Evolutionary conservation across 2,888 invertebrate genomes (phyloP), one percentile per base, ranked within the genome.

Genomic region (Rotaria magnacalcarata): DNA sequence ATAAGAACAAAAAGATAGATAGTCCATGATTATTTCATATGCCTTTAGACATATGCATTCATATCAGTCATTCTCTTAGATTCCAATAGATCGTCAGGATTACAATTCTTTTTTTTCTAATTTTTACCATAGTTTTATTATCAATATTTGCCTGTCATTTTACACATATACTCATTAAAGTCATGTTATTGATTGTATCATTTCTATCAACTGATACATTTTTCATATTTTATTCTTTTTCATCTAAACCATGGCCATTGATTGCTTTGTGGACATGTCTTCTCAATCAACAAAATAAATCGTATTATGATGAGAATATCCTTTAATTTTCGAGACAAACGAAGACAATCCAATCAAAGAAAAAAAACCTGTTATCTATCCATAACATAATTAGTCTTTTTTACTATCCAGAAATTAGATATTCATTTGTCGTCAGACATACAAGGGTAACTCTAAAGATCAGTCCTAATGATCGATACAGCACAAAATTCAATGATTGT

Each of bases 291-390:
- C 19, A 34, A 67, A 67, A 67, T 19, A 34, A 34, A 67, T 67
- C 67, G 27, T 67, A 67, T 34, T 34, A 19, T 67, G 34, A 67
- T 67, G 41, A 67, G 67, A 67, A 67, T 67, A 34, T 41, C 67
- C 67, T 67, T 67, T 19, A 34, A 1, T 67, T 34, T 19, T 11
- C 34, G 16, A 19, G 34, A 67, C 27, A 41, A 34, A 27, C 67
- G 67, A 67, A 67, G 34, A 67, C 67, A 67, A 67, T 67, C 10
- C 67, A 67, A 67, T 67, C 67, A 34, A 67, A 67, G 67, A 67
- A 67, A 11, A 67, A 19, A 67, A 67, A 67, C 14, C 34, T 67
- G 67, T 67, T 67, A 67, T 67, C 67, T 27, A 27, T 67, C 19
- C 19, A 2, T 34, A 67, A 27, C 4, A 14, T 67, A 67, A 67